Percentiles rank a stretch among this genome's conserved stretches.
phyloP scores from a whole-genome alignment of 2,888 invertebrate genomes.

The Diaprepes abbreviatus region DNA sequence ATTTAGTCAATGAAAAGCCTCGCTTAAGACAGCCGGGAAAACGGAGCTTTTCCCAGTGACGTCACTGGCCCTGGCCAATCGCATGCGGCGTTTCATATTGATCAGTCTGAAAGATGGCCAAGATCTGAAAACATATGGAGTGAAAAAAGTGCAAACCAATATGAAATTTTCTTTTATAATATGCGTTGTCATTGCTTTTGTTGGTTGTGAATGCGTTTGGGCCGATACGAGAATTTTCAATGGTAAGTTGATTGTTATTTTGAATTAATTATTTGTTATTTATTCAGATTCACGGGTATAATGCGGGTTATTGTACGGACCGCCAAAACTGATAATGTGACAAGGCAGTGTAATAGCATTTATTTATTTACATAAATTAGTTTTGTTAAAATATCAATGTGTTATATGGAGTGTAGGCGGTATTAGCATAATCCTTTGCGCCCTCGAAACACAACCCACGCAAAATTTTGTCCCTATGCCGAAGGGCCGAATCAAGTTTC shows the following conservation, averaged over 20 bases:
- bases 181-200: slow-evolving; percentile 61
- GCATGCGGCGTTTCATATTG: slow-evolving; percentile 63
- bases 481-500: background rate
- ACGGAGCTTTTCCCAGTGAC: slow-evolving; percentile 41
- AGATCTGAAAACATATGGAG: slow-evolving; percentile 66
- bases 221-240: slow-evolving; percentile 54
- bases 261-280: background rate
- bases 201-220: slow-evolving; percentile 61
- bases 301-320: slow-evolving; percentile 2
- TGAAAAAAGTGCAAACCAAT: slow-evolving; percentile 58
- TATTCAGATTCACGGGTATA: background rate
- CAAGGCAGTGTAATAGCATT: background rate
- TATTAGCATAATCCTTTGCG: background rate
- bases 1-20: slow-evolving; percentile 53
- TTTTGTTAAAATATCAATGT: too few relatives aligned
- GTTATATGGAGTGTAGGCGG: too few relatives aligned
- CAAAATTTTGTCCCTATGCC: background rate
- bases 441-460: background rate
- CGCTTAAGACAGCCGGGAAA: slow-evolving; percentile 50
- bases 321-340: slow-evolving; percentile 8
- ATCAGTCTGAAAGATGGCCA: slow-evolving; percentile 64
- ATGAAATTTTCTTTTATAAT: slow-evolving; percentile 56
- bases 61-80: slow-evolving; percentile 58
- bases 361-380: background rate
- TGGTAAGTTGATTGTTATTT: slow-evolving; percentile 22